Evolutionary conservation across 1,140 invertebrate species (phyloP), one percentile per base, ranked within the genome.

Genomic region (Brachionus koreanus): DNA sequence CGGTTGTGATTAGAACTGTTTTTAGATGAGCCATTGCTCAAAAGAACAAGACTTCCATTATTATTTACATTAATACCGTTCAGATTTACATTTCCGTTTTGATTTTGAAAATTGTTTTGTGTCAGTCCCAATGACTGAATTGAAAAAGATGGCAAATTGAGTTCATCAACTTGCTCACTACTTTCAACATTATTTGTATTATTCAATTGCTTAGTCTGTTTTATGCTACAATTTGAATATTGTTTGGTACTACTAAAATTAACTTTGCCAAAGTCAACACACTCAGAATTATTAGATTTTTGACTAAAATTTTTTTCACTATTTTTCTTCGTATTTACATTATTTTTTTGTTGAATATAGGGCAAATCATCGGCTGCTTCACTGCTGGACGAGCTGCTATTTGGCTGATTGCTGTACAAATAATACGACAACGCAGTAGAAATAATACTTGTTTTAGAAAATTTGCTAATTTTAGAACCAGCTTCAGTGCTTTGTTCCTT

Each of bases 41-140:
- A 42, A 23, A 74, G 29, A 19, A 74, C 37, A 23, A 74, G 43
- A 42, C 43, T 74, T n/a, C 69, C 42, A 74, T 74, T 74, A 25
- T 39, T 74, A 74, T 74, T 74, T 74, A 74, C 69, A 74, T 74
- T 74, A 25, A 74, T 49, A 13, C 69, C 39, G 29, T 74, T 74
- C n/a, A 74, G 25, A 74, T 74, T 74, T 2, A 74, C 37, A 74
- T 74, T 29, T 43, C 25, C 25, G 29, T 74, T 74, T 16, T 35
- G 37, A 39, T 74, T 46, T 23, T 29, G 12, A 6, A 33, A 67
- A 35, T 23, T 46, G 12, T 74, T 43, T 46, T 74, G 69, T n/a
- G 19, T 74, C 39, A 46, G 29, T 13, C 42, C 69, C 13, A 46
- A 29, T 5, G 69, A 74, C 23, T 43, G 42, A 13, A 74, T 74